Evolutionary conservation across 2,113 vertebrate species (phyloP).

Genomic region (Oncorhynchus keta): DNA sequence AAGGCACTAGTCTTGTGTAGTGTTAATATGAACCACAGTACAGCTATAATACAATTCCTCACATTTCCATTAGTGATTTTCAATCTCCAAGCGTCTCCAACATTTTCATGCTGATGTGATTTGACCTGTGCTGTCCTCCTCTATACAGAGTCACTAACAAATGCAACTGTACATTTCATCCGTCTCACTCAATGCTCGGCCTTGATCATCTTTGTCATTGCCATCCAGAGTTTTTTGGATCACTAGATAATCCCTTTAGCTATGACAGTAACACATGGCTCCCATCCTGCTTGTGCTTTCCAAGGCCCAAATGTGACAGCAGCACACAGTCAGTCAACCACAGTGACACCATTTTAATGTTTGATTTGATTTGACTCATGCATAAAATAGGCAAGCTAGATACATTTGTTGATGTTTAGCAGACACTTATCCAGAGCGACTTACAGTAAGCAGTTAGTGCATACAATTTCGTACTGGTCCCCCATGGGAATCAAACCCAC

Average conservation of each 20-base stretch:
- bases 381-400: neutral
- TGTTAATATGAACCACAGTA: neutral
- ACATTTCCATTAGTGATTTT: constrained; percentile 12
- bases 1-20: too few species aligned
- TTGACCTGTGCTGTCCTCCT: constrained; percentile 30
- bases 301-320: constrained; percentile 25
- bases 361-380: neutral
- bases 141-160: neutral
- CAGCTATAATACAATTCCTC: neutral
- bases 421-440: too few species aligned
- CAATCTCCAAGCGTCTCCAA: constrained; percentile 25
- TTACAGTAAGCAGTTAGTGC: too few species aligned
- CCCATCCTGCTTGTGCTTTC: constrained; percentile 16
- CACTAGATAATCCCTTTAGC: constrained; percentile 54
- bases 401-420: too few species aligned
- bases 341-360: neutral
- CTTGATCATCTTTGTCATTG: constrained; percentile 30
- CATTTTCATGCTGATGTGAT: constrained; percentile 44
- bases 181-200: neutral
- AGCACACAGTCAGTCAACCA: constrained; percentile 30
- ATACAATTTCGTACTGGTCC: too few species aligned
- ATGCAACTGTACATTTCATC: constrained; percentile 30
- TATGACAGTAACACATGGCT: constrained; percentile 15
- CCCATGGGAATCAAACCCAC: too few species aligned
- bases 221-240: constrained; percentile 51